A percentile compares a stretch with the other conserved stretches of the same genome.
These are phyloP conservation scores for Oscheius myriophilus DNA, from an alignment of 2,888 invertebrate genomes.

Conservation along the genomic window DNA sequence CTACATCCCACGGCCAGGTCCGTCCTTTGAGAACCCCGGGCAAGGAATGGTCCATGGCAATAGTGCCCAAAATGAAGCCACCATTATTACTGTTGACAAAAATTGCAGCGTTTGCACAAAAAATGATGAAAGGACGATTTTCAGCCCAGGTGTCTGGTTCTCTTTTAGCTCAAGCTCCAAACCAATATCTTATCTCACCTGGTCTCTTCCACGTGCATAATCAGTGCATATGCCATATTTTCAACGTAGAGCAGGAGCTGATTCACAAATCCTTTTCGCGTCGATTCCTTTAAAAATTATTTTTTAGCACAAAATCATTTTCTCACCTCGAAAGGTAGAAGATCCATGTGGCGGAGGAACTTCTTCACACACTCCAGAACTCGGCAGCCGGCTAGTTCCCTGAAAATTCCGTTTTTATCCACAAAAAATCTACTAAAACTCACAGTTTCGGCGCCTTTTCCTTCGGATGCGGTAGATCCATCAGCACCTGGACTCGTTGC, in stretches of 20 bases:
- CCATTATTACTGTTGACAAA: too few relatives aligned
- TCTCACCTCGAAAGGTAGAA: conserved; percentile 41
- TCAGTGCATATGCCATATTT: conserved; percentile 58
- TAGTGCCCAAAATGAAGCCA: too few relatives aligned
- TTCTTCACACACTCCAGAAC: conserved; percentile 43
- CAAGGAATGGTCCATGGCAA: too few relatives aligned
- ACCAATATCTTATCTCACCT: conserved; percentile 36
- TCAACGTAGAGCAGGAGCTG: conserved; percentile 62
- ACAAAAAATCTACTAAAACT: background rate
- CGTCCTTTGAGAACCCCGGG: too few relatives aligned
- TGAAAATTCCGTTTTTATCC: conserved; percentile 25
- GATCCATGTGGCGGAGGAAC: conserved; percentile 53
- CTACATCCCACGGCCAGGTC: too few relatives aligned
- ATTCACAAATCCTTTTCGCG: conserved; percentile 55
- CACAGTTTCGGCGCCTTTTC: conserved; percentile 21
- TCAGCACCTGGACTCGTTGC: conserved; percentile 38
- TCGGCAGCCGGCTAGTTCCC: conserved; percentile 47
- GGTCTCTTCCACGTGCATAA: conserved; percentile 52
- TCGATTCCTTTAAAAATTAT: conserved; percentile 30
- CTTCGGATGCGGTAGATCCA: conserved; percentile 30
- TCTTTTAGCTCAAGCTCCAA: too few relatives aligned
- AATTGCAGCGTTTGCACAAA: too few relatives aligned
- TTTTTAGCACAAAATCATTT: too few relatives aligned
- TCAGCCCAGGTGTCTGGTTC: too few relatives aligned
- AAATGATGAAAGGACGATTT: background rate